Percentiles rank a stretch among this genome's conserved stretches.
These are phyloP conservation scores for Pseudopleuronectes americanus DNA, from an alignment of 2,797 vertebrate species.

Conservation along the genomic window DNA sequence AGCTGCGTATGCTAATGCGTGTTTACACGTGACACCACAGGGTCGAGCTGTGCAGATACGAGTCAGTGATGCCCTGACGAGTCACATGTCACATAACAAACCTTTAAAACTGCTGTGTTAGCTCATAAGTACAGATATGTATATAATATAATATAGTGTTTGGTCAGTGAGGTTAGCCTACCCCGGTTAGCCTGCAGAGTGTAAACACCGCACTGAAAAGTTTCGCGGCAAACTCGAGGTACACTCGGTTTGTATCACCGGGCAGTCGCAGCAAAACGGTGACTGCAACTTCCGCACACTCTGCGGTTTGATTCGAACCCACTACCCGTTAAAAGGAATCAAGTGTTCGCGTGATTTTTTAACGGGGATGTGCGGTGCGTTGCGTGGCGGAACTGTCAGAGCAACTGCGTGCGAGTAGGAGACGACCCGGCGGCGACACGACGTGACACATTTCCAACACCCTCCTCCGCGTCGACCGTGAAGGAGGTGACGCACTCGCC, in stretches of 20 bases:
- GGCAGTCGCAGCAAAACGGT: neutral
- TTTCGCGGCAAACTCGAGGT: slow-evolving; percentile 55
- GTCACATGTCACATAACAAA: too few species aligned
- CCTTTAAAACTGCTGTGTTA: too few species aligned
- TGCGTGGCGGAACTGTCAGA: neutral
- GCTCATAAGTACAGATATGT: too few species aligned
- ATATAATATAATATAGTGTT: too few species aligned
- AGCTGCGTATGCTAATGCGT: neutral
- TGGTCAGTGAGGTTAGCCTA: neutral
- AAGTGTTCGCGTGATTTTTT: neutral
- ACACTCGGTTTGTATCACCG: slow-evolving; percentile 45
- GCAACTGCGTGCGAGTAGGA: neutral
- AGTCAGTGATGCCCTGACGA: too few species aligned
- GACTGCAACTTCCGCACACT: neutral
- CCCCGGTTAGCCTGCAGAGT: neutral
- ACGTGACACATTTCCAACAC: slow-evolving; percentile 55
- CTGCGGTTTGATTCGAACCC: neutral
- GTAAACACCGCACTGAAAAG: neutral
- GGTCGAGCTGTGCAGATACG: too few species aligned
- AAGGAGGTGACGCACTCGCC: slow-evolving; percentile 55
- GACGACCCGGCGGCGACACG: neutral
- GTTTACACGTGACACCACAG: neutral
- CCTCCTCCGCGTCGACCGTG: slow-evolving; percentile 44
- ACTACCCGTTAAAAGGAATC: neutral
- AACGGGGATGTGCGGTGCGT: too few species aligned